Percentiles rank a stretch among this genome's conserved stretches.
These are phyloP conservation scores for Mastigias papua DNA, from an alignment of 30 jellyfish, hydroid and myxozoan genomes.

Conservation along the genomic window DNA sequence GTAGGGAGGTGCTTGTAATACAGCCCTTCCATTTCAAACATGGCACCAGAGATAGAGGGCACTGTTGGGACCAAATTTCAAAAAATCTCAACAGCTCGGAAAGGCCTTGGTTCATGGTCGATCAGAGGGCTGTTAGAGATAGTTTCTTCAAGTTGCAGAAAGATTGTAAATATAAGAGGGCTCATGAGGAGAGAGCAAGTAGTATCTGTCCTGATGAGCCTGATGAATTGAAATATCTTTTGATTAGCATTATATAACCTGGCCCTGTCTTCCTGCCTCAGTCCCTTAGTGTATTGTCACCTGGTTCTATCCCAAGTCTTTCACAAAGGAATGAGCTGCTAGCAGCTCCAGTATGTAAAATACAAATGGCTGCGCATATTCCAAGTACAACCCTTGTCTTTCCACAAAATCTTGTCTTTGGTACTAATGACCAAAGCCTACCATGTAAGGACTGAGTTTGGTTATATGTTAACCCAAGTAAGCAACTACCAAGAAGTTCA, in stretches of 20 bases:
- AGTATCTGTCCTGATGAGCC: too few relatives aligned
- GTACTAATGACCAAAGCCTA: slow-evolving; percentile 36
- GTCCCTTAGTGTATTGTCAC: too few relatives aligned
- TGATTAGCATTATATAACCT: slow-evolving; percentile 27
- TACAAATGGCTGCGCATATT: slow-evolving; percentile 37
- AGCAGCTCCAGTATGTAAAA: slow-evolving; percentile 51
- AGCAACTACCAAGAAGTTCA: slow-evolving; percentile 43
- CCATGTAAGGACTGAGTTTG: slow-evolving; percentile 50
- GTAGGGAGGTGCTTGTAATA: too few relatives aligned
- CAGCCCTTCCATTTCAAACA: too few relatives aligned
- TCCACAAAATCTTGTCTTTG: slow-evolving; percentile 51
- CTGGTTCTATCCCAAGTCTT: slow-evolving; percentile 30
- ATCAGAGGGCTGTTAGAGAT: too few relatives aligned
- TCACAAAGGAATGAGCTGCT: slow-evolving; percentile 39
- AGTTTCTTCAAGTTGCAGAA: too few relatives aligned
- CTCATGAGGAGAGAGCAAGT: too few relatives aligned
- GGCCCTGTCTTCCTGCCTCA: slow-evolving; percentile 46
- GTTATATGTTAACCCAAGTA: slow-evolving; percentile 54
- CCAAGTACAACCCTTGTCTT: slow-evolving; percentile 25
- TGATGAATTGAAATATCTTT: slow-evolving; percentile 9
- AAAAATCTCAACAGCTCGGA: too few relatives aligned
- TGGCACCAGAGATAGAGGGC: too few relatives aligned
- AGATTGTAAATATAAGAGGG: too few relatives aligned
- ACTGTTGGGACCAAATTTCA: too few relatives aligned
- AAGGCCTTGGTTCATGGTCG: too few relatives aligned